Base-by-base conservation (phyloP, 2,113 vertebrate genomes). In the Anseranas semipalmata region DNA sequence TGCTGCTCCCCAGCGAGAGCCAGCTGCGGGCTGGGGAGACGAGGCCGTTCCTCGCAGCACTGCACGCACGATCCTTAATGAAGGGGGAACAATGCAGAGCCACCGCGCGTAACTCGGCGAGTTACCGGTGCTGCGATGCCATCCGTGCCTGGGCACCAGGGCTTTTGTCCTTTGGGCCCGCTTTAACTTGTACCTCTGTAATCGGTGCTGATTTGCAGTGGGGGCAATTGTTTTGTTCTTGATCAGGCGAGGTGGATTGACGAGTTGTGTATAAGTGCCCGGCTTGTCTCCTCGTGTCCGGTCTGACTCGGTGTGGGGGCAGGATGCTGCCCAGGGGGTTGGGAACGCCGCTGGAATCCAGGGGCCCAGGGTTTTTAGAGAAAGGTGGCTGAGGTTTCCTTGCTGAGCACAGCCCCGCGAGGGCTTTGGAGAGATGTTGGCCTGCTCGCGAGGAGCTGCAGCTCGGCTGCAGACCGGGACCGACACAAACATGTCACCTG, bases 371-470 rank as follows among this genome's bases (percentile, higher is more conserved):
- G 15, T 0, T 8, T 19, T 35, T 3, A 12, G n/a, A 30, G 37
- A 15, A n/a, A 43, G 25, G 45, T 4, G 4, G n/a, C 3, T 27
- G 19, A 53, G 14, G 6, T 28, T 74, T 82, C 11, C 45, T 48
- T 28, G 35, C 1, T 43, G 59, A 10, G 0, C 1, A 0, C 27
- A 45, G 15, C 45, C n/a, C 37, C 0, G 0, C 6, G 59, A 83
- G 35, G 43, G 41, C 13, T 83, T 33, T 21, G 70, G 18, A 9
- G 48, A 4, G 28, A 1, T 30, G 65, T 21, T 39, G 14, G 0
- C 7, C 10, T 32, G 43, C 39, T 39, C n/a, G 14, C 24, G 27
- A 45, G 28, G n/a, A n/a, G n/a, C n/a, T n/a, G n/a, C n/a, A n/a
- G n/a, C 15, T 35, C 18, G 2, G 32, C 1, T 28, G 37, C 17